These are phyloP conservation scores for Anoplolepis gracilipes DNA, from an alignment of 1,140 invertebrate genomes.

Conservation along the genomic window DNA sequence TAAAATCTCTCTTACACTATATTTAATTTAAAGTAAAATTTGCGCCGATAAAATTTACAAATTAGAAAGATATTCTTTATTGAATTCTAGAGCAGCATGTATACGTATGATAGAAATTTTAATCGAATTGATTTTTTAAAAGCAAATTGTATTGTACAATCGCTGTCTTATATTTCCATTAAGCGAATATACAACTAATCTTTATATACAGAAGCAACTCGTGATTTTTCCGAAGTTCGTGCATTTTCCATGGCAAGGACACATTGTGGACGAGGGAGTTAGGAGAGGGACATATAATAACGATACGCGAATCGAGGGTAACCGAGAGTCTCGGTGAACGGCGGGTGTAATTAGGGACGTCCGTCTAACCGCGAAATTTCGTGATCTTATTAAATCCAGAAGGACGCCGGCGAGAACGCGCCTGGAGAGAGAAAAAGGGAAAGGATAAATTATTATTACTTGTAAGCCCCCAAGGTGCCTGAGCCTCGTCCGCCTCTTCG, in stretches of 20 bases:
- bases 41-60: background rate
- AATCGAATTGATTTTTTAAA: constrained; percentile 9
- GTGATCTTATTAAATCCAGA: constrained; percentile 84
- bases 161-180: constrained; percentile 43
- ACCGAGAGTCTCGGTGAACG: constrained; percentile 73
- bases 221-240: constrained; percentile 47
- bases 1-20: background rate
- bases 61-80: constrained; percentile 25
- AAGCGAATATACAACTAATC: constrained; percentile 63
- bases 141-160: constrained; percentile 48
- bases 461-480: constrained; percentile 67
- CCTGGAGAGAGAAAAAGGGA: constrained; percentile 69
- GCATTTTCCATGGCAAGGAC: constrained; percentile 77
- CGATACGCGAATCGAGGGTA: constrained; percentile 80
- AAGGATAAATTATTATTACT: constrained; percentile 76
- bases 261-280: constrained; percentile 43
- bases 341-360: constrained; percentile 80
- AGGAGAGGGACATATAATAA: constrained; percentile 67
- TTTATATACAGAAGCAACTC: constrained; percentile 4
- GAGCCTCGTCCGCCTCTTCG: constrained; percentile 37
- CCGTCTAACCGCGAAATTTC: constrained; percentile 84
- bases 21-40: constrained; percentile 6
- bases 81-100: constrained; percentile 21
- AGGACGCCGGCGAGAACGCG: constrained; percentile 66
- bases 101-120: constrained; percentile 23